phyloP scores from a whole-genome alignment of 1,140 invertebrate species.

The Oedothorax gibbosus region DNA sequence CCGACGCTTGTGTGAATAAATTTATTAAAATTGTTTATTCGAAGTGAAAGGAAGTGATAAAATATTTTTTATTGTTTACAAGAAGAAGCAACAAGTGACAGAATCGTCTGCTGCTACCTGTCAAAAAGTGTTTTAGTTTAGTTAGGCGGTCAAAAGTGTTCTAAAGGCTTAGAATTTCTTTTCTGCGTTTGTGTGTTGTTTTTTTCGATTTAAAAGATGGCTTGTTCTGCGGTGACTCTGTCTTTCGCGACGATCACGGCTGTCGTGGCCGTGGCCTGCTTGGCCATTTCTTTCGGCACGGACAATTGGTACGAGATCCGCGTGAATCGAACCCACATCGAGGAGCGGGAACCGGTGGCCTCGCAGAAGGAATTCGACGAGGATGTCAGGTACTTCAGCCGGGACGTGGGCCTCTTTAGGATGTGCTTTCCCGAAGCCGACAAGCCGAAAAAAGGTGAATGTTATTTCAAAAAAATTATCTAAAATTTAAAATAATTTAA shows the following conservation, averaged over 20 bases:
- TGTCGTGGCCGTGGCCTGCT: slow-evolving; percentile 88
- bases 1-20: neutral
- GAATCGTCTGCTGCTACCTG: neutral
- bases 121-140: slow-evolving; percentile 5
- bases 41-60: neutral
- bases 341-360: slow-evolving; percentile 71
- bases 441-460: slow-evolving; percentile 83
- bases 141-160: slow-evolving; percentile 13
- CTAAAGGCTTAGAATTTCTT: no score
- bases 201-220: slow-evolving; percentile 75
- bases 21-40: neutral
- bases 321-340: slow-evolving; percentile 86
- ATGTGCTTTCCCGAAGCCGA: slow-evolving; percentile 70
- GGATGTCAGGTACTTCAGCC: slow-evolving; percentile 64
- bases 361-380: slow-evolving; percentile 50
- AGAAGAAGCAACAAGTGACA: neutral
- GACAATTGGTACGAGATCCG: slow-evolving; percentile 95
- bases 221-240: slow-evolving; percentile 92
- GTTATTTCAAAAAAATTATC: neutral
- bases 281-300: slow-evolving; percentile 93
- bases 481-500: neutral
- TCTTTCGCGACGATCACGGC: slow-evolving; percentile 93
- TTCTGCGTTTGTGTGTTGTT: neutral
- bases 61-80: neutral
- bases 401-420: slow-evolving; percentile 78